A percentile compares a stretch with the other conserved stretches of the same genome.
Conservation (phyloP, 1,140 invertebrate genomes). For the Phocides pigmalion region DNA sequence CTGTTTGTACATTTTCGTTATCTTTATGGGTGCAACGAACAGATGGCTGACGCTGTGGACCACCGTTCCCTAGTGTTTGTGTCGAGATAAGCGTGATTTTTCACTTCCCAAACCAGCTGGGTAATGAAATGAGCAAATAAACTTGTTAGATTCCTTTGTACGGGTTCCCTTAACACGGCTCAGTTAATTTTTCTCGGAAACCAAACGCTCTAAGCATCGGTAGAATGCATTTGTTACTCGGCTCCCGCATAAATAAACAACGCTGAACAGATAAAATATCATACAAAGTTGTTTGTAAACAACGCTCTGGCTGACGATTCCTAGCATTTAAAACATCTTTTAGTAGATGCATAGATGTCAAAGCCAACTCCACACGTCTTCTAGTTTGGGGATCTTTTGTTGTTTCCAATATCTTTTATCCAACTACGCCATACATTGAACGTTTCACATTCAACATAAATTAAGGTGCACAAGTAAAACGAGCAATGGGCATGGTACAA, state of each 20-base stretch:
- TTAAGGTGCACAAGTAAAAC: constrained; percentile 23
- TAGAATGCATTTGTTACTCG: constrained; percentile 45
- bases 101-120: constrained; percentile 77
- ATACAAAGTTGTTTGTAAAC: constrained; percentile 72
- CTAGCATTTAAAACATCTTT: constrained; percentile 52
- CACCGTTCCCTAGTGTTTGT: constrained; percentile 69
- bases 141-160: constrained; percentile 60
- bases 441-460: constrained; percentile 26
- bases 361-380: constrained; percentile 36
- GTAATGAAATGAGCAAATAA: constrained; percentile 71
- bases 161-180: constrained; percentile 54
- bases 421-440: constrained; percentile 46
- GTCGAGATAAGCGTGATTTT: constrained; percentile 80
- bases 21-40: constrained; percentile 82
- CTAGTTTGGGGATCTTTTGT: constrained; percentile 10
- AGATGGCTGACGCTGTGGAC: constrained; percentile 71
- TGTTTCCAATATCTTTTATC: constrained; percentile 3
- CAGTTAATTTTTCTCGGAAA: constrained; percentile 67
- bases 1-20: constrained; percentile 73
- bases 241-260: constrained; percentile 46
- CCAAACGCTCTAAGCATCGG: constrained; percentile 35
- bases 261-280: constrained; percentile 38
- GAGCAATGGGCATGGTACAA: constrained; percentile 52
- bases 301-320: constrained; percentile 49
- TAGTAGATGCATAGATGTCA: constrained; percentile 55